phyloP scores from a whole-genome alignment of 2,113 vertebrate genomes.

The Nycticorax nycticorax region DNA sequence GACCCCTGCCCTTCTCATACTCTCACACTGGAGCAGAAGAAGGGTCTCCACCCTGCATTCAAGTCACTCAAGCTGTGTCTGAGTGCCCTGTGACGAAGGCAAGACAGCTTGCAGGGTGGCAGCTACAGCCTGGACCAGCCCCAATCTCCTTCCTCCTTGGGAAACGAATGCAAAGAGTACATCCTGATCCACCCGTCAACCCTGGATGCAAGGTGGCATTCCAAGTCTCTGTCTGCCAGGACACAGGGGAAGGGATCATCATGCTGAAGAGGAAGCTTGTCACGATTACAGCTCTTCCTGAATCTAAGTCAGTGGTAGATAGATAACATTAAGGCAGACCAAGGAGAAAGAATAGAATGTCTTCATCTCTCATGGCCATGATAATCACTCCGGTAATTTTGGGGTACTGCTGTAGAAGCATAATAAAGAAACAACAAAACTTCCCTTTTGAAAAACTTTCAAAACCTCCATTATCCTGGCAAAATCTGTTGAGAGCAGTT shows the following conservation, averaged over 20 bases:
- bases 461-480: slow-evolving; percentile 23
- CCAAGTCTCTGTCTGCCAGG: neutral
- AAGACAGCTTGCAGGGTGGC: neutral
- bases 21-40: neutral
- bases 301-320: neutral
- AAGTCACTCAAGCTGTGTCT: accelerated
- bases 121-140: neutral
- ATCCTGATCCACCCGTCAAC: neutral
- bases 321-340: neutral
- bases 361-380: neutral
- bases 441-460: neutral
- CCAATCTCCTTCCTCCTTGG: neutral
- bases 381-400: neutral
- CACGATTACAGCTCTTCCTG: neutral
- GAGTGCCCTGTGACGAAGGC: neutral
- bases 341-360: neutral
- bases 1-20: neutral
- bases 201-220: neutral
- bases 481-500: slow-evolving; percentile 35
- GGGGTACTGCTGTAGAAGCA: neutral
- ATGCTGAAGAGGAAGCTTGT: neutral
- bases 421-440: neutral
- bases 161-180: neutral
- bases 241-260: accelerated
- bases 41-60: neutral